Base-by-base conservation (phyloP, 2,888 invertebrate species). In the Masnerella sp. region DNA sequence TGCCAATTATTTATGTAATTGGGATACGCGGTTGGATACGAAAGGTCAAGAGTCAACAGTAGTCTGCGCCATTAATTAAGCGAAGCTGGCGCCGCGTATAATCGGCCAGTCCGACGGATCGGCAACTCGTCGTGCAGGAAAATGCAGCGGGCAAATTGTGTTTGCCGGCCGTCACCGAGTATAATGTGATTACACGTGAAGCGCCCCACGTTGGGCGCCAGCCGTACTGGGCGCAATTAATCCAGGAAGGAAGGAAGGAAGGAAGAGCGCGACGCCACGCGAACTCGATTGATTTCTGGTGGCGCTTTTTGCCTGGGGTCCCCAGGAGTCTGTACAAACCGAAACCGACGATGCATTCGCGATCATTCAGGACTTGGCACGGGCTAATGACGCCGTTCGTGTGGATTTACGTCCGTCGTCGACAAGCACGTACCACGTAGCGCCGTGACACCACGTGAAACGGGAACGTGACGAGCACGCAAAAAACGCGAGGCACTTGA, bases 271-370 rank as follows among this genome's bases (percentile, higher is more conserved):
- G 38, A 42, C n/a, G 54, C 54, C 38, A 65, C 38, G 65, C 65
- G 56, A 65, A 45, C 65, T 45, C 47, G 54, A 65, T 65, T 65
- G 45, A 65, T 54, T 25, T 67, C 56, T 42, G 58, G 56, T 49
- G 56, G 30, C 32, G 49, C 49, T 67, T 28, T 67, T 47, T 49
- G 32, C 34, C 32, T 38, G 11, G 49, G 20, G 47, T 8, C 30
- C 5, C 36, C 4, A n/a, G 12, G 43, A 38, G 56, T 52, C 18
- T 36, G 25, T 40, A 25, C 25, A 56, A 45, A 28, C 38, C 20
- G 38, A 58, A 47, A 49, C 42, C 25, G 36, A 56, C 65, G 54
- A 64, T 54, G 30, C 14, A 25, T 4, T 40, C 17, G 52, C 22
- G 22, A 52, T 61, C 38, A 49, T 30, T 14, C 43, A 5, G 36